Evolutionary conservation across 2,888 invertebrate species (phyloP).

Genomic region (Dendrolimus houi): DNA sequence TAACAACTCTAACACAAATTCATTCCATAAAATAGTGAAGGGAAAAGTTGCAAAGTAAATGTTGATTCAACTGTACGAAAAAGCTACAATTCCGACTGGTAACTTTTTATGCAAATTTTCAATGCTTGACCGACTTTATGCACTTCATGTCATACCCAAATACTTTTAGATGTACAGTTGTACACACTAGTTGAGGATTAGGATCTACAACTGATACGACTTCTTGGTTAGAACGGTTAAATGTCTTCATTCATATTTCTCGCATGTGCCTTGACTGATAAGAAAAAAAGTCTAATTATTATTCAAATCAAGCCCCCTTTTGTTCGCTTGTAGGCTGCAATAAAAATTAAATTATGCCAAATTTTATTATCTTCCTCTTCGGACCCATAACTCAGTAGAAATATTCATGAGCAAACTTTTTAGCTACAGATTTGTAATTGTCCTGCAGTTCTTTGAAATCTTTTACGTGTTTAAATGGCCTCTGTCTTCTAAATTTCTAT

Average conservation of each 20-base stretch:
- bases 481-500: too few relatives aligned
- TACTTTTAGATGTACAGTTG: too few relatives aligned
- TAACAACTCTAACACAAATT: too few relatives aligned
- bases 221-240: neutral
- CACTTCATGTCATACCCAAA: too few relatives aligned
- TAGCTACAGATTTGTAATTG: slow-evolving; percentile 44
- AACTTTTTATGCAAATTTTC: too few relatives aligned
- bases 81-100: too few relatives aligned
- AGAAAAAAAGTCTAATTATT: slow-evolving; percentile 34
- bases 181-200: too few relatives aligned
- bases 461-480: slow-evolving; percentile 1
- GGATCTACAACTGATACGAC: too few relatives aligned
- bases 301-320: slow-evolving; percentile 52
- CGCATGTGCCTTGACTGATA: neutral
- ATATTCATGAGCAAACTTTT: slow-evolving; percentile 60
- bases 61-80: too few relatives aligned
- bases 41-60: too few relatives aligned
- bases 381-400: slow-evolving; percentile 52
- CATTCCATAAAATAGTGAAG: too few relatives aligned
- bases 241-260: neutral
- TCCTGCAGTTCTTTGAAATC: slow-evolving; percentile 22
- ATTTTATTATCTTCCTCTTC: slow-evolving; percentile 59
- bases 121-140: too few relatives aligned
- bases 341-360: slow-evolving; percentile 59
- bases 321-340: slow-evolving; percentile 49